phyloP scores from a whole-genome alignment of 2,888 invertebrate species.

The Chaitophorus viminalis region DNA sequence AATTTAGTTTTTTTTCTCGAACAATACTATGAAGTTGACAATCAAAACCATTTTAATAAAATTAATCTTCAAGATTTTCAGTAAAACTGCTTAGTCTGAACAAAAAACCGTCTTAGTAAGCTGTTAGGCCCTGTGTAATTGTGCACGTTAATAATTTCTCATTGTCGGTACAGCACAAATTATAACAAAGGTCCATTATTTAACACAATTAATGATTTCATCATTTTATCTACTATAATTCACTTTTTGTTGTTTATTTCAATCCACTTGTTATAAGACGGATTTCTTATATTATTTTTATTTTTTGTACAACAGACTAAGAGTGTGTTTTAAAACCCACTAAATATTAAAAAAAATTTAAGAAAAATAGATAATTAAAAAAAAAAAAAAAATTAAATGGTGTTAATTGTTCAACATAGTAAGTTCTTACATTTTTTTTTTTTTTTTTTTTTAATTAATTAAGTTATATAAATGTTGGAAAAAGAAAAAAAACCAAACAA shows the following conservation, averaged over 20 bases:
- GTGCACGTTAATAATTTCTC: background rate
- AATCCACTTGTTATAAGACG: background rate
- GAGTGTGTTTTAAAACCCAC: background rate
- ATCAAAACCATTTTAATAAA: slow-evolving; percentile 15
- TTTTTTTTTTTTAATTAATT: slow-evolving; percentile 20
- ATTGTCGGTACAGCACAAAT: background rate
- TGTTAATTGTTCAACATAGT: background rate
- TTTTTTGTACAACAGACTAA: background rate
- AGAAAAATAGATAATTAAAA: too few species aligned
- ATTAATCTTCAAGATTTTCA: background rate
- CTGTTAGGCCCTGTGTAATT: background rate
- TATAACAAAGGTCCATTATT: background rate
- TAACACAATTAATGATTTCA: background rate
- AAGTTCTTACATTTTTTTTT: slow-evolving; percentile 35
- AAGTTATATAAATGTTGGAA: background rate
- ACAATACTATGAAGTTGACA: background rate
- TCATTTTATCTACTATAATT: background rate
- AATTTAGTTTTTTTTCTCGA: background rate
- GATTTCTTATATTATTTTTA: background rate
- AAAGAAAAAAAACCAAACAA: background rate
- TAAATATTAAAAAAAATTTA: background rate
- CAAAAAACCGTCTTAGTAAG: background rate
- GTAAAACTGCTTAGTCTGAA: slow-evolving; percentile 13
- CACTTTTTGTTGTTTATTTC: background rate
- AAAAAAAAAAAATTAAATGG: background rate